Base-by-base conservation (phyloP, 2,888 invertebrate genomes). In the Tachystola acroxantha region DNA sequence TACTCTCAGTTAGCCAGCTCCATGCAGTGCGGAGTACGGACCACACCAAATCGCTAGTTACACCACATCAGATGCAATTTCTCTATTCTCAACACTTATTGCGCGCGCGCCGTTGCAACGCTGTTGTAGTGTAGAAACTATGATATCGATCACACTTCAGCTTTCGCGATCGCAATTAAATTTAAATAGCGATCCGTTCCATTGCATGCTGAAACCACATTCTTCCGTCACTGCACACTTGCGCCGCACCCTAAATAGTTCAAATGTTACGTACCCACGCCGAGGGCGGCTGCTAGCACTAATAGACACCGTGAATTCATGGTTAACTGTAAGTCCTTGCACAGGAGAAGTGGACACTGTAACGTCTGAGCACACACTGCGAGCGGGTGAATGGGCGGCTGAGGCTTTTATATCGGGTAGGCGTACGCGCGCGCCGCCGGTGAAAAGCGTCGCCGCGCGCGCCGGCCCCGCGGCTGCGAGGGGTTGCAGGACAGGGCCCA, bases 221-320 rank as follows among this genome's bases (percentile, higher is more conserved):
- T 37, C 33, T 26, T 25, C 27, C 16, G 27, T 32, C 40, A 41
- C 40, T 37, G 34, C 37, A 32, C 37, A 38, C 41, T 33, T 14
- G 41, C 45, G 68, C 66, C 71, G 69, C 78, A 63, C 77, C 76
- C 69, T 75, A 78, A 78, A 81, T 80, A 79, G 64, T 74, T 77
- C 50, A 76, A 78, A 75, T 73, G 61, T 62, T 90, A 90, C 90
- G 87, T 90, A 91, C 90, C 90, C 88, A 90, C 89, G 89, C 90
- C 90, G 82, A 91, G 88, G 87, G 90, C 90, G 79, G 89, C 88
- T 75, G 90, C 89, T 78, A 90, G 74, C 82, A 88, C 84, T 81
- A 88, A 55, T 74, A 88, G 82, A 84, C 87, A 87, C 87, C 85
- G 73, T 75, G 87, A 77, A 82, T 84, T 77, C 87, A 88, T 88